Evolutionary conservation across 1,140 invertebrate species (phyloP).

Genomic region (Zaprionus tsacasi): DNA sequence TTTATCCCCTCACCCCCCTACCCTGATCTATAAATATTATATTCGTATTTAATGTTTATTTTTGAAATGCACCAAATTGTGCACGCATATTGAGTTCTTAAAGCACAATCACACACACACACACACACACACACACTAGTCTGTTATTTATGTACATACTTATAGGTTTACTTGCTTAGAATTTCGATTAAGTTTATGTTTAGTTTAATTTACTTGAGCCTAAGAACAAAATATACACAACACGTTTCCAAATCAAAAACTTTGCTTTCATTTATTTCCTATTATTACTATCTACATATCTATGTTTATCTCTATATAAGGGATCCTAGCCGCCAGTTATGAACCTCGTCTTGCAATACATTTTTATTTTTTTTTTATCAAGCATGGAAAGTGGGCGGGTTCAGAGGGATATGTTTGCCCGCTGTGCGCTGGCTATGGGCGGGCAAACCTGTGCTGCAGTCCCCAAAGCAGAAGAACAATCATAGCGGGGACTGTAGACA

Average conservation of each 20-base stretch:
- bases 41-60: constrained; percentile 23
- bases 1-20: constrained; percentile 33
- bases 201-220: constrained; percentile 81
- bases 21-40: background rate
- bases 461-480: constrained; percentile 45
- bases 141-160: constrained; percentile 80
- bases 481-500: constrained; percentile 17
- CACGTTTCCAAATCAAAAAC: constrained; percentile 37
- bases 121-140: constrained; percentile 72
- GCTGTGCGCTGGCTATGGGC: constrained; percentile 43
- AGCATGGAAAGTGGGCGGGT: constrained; percentile 81
- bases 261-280: constrained; percentile 44
- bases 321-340: constrained; percentile 31
- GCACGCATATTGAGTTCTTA: constrained; percentile 63
- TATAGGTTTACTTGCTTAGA: constrained; percentile 61
- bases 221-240: constrained; percentile 66
- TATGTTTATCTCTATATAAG: constrained; percentile 1
- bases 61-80: constrained; percentile 43
- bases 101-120: constrained; percentile 45
- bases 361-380: constrained; percentile 57
- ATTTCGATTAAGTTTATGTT: constrained; percentile 69
- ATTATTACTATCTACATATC: constrained; percentile 4
- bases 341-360: constrained; percentile 54
- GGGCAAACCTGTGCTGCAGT: constrained; percentile 66
- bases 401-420: constrained; percentile 83